These are phyloP conservation scores for Nyctibius bracteatus DNA, from an alignment of 2,113 vertebrate species.

Conservation along the genomic window DNA sequence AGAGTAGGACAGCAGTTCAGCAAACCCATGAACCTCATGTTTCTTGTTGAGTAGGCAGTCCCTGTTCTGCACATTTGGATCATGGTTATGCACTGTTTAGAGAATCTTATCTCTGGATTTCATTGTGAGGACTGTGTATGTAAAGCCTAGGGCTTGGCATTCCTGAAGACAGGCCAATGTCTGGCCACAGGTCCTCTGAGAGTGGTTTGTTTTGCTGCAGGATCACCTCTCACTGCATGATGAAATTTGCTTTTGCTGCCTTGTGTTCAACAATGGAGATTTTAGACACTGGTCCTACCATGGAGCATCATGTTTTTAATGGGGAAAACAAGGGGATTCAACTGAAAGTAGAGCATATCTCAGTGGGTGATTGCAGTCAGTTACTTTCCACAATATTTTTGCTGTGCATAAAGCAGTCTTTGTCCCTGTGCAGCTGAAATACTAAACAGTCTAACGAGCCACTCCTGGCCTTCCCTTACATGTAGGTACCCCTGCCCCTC, in stretches of 20 bases:
- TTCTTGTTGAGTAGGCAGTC: neutral
- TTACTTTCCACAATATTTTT: neutral
- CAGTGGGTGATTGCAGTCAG: neutral
- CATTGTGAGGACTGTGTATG: neutral
- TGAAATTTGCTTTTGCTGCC: neutral
- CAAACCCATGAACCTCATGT: neutral
- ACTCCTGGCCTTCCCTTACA: neutral
- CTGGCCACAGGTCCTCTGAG: neutral
- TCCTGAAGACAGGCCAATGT: neutral
- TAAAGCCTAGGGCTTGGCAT: neutral
- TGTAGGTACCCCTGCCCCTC: neutral
- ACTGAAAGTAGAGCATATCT: neutral
- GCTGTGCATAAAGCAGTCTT: neutral
- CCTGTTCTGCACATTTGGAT: neutral
- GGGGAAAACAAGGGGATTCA: neutral
- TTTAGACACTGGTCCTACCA: neutral
- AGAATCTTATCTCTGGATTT: neutral
- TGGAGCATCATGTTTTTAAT: neutral
- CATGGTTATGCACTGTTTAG: neutral
- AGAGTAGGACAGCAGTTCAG: neutral
- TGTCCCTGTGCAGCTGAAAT: neutral
- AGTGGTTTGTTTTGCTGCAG: neutral
- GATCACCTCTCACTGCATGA: neutral
- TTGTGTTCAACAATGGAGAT: neutral
- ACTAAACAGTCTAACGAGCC: neutral